phyloP scores from a whole-genome alignment of 2,797 vertebrate genomes.

The Thamnophis elegans region DNA sequence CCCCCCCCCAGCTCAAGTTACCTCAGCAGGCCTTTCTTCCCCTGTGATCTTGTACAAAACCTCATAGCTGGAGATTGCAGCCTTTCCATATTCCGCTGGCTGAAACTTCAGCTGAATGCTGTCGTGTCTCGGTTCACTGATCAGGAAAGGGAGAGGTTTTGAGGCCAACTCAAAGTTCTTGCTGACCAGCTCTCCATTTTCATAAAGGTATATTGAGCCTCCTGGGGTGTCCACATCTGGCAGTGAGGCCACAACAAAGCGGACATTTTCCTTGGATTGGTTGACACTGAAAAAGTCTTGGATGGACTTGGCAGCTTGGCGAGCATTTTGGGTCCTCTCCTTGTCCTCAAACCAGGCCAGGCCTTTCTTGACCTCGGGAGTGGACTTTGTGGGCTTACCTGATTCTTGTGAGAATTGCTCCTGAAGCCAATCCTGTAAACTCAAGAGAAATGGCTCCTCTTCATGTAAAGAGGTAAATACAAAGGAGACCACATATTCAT shows the following conservation, averaged over 20 bases:
- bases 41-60: conserved; percentile 47
- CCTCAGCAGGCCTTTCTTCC: conserved; percentile 1
- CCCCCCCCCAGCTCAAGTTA: too few relatives aligned
- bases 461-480: too few relatives aligned
- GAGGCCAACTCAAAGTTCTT: too few relatives aligned
- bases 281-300: conserved; percentile 51
- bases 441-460: too few relatives aligned
- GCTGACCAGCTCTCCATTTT: not conserved
- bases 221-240: conserved; percentile 24
- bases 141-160: too few relatives aligned
- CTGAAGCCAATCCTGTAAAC: too few relatives aligned
- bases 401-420: too few relatives aligned
- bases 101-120: too few relatives aligned
- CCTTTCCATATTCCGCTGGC: not conserved
- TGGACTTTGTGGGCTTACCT: not conserved
- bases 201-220: conserved; percentile 54
- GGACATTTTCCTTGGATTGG: conserved; percentile 16
- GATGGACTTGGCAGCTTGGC: conserved; percentile 34
- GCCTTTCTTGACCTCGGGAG: fast-evolving
- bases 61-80: not conserved
- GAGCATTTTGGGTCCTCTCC: not conserved
- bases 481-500: too few relatives aligned
- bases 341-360: not conserved
- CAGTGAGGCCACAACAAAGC: conserved; percentile 36
- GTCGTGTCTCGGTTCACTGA: too few relatives aligned